Evolutionary conservation across 2,888 invertebrate genomes (phyloP), one percentile per base, ranked within the genome.

Genomic region (Drosophila paranaensis): DNA sequence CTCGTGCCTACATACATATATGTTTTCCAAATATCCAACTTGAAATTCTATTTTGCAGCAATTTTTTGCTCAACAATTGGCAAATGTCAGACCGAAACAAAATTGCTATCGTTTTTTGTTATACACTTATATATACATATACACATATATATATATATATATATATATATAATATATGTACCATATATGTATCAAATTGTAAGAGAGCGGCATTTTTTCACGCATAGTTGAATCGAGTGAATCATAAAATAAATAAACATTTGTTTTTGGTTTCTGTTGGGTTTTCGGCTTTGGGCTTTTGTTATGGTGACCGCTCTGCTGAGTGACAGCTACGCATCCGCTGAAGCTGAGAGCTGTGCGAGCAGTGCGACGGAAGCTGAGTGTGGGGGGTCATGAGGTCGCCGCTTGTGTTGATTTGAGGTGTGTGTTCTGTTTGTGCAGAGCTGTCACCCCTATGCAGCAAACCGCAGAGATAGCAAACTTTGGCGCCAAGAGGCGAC

Each of bases 271-370:
- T 58, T 50, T 50, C 54, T 27, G 42, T 53, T 57, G 43, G 13
- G 6, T 45, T 35, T 61, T 71, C 25, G 54, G 50, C 33, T 55
- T 51, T 35, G 54, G 55, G 42, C 5, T 58, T 33, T 40, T 46
- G 68, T 48, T 77, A 54, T 70, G 48, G 62, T 82, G 86, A 56
- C 74, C 70, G 77, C 62, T 66, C 70, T 53, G 51, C n/a, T 75
- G 73, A 75, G 63, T 79, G 82, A 75, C 85, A 84, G 67, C 61
- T 58, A 62, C 81, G 81, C 86, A 82, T 88, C 86, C 82, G 86
- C 64, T 71, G 50, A 42, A 60, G 43, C 35, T 35, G 55, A 14
- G 6, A 39, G 25, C 57, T 25, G 6, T 46, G 14, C 0, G 14
- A 27, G 46, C 43, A 37, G 35, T 1, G 54, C 25, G 53, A 42